phyloP scores from a whole-genome alignment of 1,140 invertebrate species.

The Rhagoletis pomonella region DNA sequence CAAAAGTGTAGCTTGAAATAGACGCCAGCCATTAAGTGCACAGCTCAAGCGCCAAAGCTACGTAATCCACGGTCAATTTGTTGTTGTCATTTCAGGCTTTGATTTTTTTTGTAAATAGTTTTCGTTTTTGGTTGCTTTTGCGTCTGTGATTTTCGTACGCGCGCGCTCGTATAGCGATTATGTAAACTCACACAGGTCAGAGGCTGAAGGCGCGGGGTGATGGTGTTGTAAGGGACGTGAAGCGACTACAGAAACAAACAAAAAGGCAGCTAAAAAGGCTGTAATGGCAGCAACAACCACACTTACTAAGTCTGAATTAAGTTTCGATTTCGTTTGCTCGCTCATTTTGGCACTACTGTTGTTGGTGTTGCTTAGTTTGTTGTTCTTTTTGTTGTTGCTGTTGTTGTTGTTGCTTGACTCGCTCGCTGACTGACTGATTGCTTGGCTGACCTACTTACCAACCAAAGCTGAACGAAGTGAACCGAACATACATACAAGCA shows the following conservation, averaged over 20 bases:
- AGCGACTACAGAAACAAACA: not conserved
- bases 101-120: not conserved
- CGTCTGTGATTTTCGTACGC: slow-evolving; percentile 37
- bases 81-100: not conserved
- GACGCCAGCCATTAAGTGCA: not conserved
- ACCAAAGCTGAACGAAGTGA: slow-evolving; percentile 71
- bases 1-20: slow-evolving; percentile 1
- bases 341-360: not conserved
- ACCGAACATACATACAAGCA: not conserved
- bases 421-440: slow-evolving; percentile 39
- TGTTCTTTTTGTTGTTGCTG: not conserved
- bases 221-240: slow-evolving; percentile 28
- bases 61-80: slow-evolving; percentile 48
- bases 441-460: slow-evolving; percentile 72
- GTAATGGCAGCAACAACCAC: not conserved
- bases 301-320: slow-evolving; percentile 57
- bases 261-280: slow-evolving; percentile 33
- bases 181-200: slow-evolving; percentile 48
- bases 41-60: slow-evolving; percentile 37
- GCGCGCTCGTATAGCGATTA: slow-evolving; percentile 19
- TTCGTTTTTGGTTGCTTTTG: not conserved
- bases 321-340: slow-evolving; percentile 71
- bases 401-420: slow-evolving; percentile 46
- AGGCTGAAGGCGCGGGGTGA: slow-evolving; percentile 3
- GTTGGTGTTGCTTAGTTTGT: not conserved